phyloP scores from a whole-genome alignment of 2,113 vertebrate species.

The Pseudopodoces humilis region DNA sequence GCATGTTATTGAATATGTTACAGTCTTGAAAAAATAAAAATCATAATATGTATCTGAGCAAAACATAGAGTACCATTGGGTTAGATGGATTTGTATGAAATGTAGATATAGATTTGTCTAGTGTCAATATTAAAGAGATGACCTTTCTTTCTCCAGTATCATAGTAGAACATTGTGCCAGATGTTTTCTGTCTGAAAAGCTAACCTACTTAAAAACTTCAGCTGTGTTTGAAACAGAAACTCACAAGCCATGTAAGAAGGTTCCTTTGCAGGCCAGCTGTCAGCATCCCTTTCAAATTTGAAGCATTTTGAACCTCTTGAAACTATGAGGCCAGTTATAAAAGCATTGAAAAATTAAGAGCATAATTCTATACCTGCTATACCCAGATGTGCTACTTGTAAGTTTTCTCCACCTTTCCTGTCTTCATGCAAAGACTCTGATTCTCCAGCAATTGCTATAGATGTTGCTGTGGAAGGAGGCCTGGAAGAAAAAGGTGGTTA shows the following conservation, averaged over 20 bases:
- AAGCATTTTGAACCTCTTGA: neutral
- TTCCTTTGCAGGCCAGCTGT: neutral
- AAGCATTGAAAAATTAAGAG: neutral
- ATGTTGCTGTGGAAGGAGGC: conserved; percentile 90
- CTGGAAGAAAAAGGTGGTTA: conserved; percentile 65
- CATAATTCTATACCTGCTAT: conserved; percentile 68
- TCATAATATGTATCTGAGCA: neutral
- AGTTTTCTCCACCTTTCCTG: conserved; percentile 84
- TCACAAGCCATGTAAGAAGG: neutral
- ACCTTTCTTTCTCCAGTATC: neutral
- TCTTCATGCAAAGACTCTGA: conserved; percentile 85
- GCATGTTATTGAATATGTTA: neutral
- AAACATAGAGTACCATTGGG: neutral
- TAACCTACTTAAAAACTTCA: neutral
- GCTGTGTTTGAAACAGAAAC: neutral
- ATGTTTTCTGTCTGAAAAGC: neutral
- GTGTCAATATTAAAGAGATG: neutral
- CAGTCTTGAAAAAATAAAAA: neutral
- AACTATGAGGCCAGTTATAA: neutral
- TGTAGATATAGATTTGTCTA: neutral
- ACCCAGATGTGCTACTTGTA: conserved; percentile 75
- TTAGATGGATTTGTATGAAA: neutral
- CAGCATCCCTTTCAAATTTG: neutral
- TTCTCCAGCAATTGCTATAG: conserved; percentile 82
- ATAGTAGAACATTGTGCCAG: neutral